Conservation (phyloP, 2,888 invertebrate genomes). For the Sphecodes monilicornis region DNA sequence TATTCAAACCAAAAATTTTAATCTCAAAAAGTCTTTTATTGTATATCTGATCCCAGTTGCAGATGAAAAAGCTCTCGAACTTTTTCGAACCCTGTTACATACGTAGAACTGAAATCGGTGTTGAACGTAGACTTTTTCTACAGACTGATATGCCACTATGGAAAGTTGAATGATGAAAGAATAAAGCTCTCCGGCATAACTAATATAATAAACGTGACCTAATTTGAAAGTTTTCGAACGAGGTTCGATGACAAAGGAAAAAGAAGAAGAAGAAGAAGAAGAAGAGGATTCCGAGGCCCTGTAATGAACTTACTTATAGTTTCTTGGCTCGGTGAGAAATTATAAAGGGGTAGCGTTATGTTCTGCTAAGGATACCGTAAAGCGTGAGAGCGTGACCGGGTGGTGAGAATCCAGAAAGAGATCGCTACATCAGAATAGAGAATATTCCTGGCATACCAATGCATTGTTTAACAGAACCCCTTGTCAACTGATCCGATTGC, state of each 20-base stretch:
- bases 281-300: not conserved
- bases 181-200: not conserved
- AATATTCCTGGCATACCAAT: not conserved
- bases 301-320: conserved; percentile 29
- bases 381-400: conserved; percentile 44
- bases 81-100: no score
- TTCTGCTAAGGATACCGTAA: conserved; percentile 23
- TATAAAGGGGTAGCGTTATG: conserved; percentile 33
- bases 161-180: not conserved
- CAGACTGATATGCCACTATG: not conserved
- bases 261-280: conserved; percentile 6
- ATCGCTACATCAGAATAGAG: conserved; percentile 10
- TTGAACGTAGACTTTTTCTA: not conserved
- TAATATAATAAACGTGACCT: conserved; percentile 2
- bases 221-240: conserved; percentile 2
- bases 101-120: not conserved
- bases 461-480: not conserved
- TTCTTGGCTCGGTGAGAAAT: conserved; percentile 37
- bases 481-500: not conserved
- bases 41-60: no score
- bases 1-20: no score
- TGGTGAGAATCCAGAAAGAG: conserved; percentile 7
- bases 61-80: no score
- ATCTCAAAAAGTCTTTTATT: no score
- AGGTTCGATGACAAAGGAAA: not conserved